phyloP scores from a whole-genome alignment of 2,113 vertebrate species.

The Pomatostomus ruficeps region DNA sequence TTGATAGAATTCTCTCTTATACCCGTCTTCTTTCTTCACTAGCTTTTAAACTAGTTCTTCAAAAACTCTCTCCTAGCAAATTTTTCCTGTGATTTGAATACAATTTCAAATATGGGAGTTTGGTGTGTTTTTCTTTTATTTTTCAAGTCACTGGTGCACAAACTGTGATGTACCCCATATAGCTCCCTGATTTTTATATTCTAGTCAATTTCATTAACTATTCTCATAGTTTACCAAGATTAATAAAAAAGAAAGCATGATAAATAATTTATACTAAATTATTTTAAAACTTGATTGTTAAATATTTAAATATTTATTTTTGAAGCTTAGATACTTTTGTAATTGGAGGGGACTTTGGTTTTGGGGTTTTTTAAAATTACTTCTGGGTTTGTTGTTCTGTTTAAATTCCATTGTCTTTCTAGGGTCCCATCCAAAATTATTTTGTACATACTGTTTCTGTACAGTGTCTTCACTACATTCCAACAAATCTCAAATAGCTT shows the following conservation, averaged over 20 bases:
- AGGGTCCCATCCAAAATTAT: background rate
- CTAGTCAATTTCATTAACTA: background rate
- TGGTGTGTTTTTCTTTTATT: rapidly evolving
- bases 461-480: background rate
- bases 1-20: background rate
- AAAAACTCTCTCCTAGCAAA: background rate
- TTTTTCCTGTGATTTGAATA: background rate
- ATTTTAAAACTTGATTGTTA: background rate
- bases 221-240: background rate
- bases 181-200: background rate
- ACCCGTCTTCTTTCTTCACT: background rate
- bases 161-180: background rate
- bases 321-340: background rate
- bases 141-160: background rate
- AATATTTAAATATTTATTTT: background rate
- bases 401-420: background rate
- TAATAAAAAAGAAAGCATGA: background rate
- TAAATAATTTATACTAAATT: background rate
- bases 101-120: background rate
- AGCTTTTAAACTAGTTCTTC: background rate
- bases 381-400: background rate
- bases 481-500: background rate
- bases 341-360: rapidly evolving
- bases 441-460: background rate
- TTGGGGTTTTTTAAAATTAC: background rate